Conservation (phyloP, 2,113 vertebrate genomes). For the Ia io region DNA sequence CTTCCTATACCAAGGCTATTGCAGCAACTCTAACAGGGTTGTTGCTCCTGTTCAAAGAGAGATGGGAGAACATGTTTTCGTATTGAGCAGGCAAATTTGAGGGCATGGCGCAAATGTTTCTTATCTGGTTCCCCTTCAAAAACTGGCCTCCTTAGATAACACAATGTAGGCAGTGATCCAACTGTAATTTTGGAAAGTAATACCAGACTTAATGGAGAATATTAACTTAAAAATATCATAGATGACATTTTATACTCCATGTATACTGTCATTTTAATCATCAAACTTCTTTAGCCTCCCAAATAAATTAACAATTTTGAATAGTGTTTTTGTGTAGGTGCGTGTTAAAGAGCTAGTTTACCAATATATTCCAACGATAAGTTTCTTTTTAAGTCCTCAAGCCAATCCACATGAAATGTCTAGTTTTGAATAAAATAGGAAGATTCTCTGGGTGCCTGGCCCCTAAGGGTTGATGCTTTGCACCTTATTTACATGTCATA, state of each 20-base stretch:
- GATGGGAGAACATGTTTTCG: constrained; percentile 11
- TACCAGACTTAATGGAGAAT: constrained; percentile 6
- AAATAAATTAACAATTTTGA: neutral
- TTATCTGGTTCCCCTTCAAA: constrained; percentile 64
- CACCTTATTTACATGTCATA: constrained; percentile 52
- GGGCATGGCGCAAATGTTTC: neutral
- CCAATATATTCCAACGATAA: neutral
- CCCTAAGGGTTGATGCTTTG: neutral
- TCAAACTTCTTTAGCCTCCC: neutral
- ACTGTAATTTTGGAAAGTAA: constrained; percentile 13
- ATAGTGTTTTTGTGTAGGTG: neutral
- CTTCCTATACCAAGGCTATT: neutral
- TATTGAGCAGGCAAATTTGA: constrained; percentile 14
- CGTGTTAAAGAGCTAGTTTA: neutral
- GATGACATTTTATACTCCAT: neutral
- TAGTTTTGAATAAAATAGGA: constrained; percentile 61
- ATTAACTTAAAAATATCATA: neutral
- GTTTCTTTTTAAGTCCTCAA: neutral
- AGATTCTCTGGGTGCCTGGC: neutral
- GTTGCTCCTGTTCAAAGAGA: neutral
- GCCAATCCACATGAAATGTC: constrained; percentile 8
- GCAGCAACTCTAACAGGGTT: neutral
- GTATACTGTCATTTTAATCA: neutral
- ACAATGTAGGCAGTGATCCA: constrained; percentile 37
- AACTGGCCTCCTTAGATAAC: constrained; percentile 70